A percentile compares a stretch with the other conserved stretches of the same genome.
Conservation (phyloP, 2,888 invertebrate genomes). For the Eulithis prunata region DNA sequence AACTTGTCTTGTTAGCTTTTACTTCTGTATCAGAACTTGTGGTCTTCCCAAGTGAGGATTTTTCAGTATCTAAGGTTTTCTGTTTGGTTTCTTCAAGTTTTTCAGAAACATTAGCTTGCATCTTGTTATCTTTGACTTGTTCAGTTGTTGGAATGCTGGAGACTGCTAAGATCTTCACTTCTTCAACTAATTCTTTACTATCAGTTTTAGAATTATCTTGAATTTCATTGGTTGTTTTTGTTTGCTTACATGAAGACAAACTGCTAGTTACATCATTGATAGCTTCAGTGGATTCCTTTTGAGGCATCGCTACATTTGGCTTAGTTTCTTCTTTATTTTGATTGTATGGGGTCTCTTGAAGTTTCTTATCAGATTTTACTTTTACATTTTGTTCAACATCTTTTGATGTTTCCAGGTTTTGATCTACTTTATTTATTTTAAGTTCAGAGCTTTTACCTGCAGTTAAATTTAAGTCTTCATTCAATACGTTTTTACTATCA, state of each 20-base stretch:
- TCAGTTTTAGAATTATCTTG: slow-evolving; percentile 2
- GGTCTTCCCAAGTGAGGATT: neutral
- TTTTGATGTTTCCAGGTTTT: slow-evolving; percentile 5
- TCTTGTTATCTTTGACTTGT: slow-evolving; percentile 2
- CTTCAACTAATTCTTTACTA: slow-evolving; percentile 5
- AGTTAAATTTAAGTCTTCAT: slow-evolving; percentile 3
- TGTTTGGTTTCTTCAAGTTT: slow-evolving; percentile 7
- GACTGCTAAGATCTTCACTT: neutral
- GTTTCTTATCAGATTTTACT: neutral
- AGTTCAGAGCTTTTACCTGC: slow-evolving; percentile 5
- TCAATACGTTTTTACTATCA: slow-evolving; percentile 1
- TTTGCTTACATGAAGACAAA: slow-evolving; percentile 1
- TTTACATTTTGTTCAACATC: slow-evolving; percentile 17
- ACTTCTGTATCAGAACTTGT: neutral
- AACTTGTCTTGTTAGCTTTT: slow-evolving; percentile 4
- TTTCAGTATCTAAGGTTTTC: slow-evolving; percentile 7
- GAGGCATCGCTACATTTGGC: neutral
- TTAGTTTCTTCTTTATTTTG: neutral
- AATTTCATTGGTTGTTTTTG: neutral
- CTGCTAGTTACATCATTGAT: slow-evolving; percentile 6
- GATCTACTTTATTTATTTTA: slow-evolving; percentile 2
- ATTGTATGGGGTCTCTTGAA: slow-evolving; percentile 1
- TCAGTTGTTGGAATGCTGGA: neutral
- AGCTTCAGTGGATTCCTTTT: slow-evolving; percentile 10
- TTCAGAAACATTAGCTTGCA: slow-evolving; percentile 6